Conservation (phyloP, 2,888 invertebrate species). For the Hirudinaria manillensis region DNA sequence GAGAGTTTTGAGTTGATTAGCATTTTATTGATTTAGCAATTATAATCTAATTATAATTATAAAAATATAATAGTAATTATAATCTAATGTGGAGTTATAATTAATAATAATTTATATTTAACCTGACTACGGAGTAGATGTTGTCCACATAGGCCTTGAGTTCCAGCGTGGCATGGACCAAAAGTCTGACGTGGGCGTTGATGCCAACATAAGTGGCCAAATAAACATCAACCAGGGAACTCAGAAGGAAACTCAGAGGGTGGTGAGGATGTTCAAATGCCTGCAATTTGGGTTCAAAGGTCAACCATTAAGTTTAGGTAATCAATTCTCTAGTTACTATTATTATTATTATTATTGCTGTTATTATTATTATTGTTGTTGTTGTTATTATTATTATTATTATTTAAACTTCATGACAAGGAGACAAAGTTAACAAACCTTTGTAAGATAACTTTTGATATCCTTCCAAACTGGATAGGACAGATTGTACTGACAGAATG, state of each 20-base stretch:
- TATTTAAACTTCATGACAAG: no score
- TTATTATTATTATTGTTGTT: no score
- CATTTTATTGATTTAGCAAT: no score
- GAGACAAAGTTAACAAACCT: slow-evolving; percentile 56
- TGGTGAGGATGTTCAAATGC: slow-evolving; percentile 65
- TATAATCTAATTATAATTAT: no score
- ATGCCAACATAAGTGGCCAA: slow-evolving; percentile 75
- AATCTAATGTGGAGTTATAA: no score
- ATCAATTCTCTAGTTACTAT: neutral
- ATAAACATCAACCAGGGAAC: slow-evolving; percentile 71
- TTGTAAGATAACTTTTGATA: slow-evolving; percentile 65
- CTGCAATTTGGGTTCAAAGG: slow-evolving; percentile 28
- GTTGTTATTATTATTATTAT: no score
- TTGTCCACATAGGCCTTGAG: slow-evolving; percentile 62
- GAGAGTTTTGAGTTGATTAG: no score
- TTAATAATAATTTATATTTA: no score
- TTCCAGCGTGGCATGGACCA: slow-evolving; percentile 77
- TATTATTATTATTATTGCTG: neutral
- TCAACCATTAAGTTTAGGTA: no score
- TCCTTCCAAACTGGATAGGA: slow-evolving; percentile 60
- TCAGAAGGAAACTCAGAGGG: slow-evolving; percentile 67
- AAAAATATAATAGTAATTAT: no score
- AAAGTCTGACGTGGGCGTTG: slow-evolving; percentile 69
- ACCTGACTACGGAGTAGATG: slow-evolving; percentile 51
- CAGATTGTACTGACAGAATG: neutral